These are phyloP conservation scores for Pangasius larnaudii DNA, from an alignment of 2,797 vertebrate genomes.

Conservation along the genomic window DNA sequence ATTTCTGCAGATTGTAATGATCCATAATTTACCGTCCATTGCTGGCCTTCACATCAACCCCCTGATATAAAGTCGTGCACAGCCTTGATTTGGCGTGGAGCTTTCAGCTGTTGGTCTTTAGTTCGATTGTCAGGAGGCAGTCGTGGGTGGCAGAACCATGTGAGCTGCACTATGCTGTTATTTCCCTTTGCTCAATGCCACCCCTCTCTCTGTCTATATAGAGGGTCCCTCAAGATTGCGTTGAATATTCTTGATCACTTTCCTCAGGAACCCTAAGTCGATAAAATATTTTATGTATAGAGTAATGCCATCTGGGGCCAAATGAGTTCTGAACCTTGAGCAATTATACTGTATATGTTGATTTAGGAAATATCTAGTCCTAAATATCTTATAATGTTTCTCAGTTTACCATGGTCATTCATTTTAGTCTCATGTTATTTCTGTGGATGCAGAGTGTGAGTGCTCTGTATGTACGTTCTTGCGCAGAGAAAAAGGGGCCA, in stretches of 20 bases:
- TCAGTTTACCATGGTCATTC: neutral
- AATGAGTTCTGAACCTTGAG: neutral
- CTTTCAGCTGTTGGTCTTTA: constrained; percentile 63
- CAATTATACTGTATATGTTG: constrained; percentile 10
- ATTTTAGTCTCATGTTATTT: neutral
- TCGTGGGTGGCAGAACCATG: constrained; percentile 57
- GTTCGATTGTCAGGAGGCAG: constrained; percentile 60
- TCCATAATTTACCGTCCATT: constrained; percentile 73
- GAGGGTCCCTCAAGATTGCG: constrained; percentile 15
- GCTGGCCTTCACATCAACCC: constrained; percentile 71
- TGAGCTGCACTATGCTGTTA: constrained; percentile 58
- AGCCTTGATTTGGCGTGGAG: constrained; percentile 58
- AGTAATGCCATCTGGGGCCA: neutral
- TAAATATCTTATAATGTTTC: neutral
- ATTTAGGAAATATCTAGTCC: neutral
- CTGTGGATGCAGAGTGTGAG: neutral
- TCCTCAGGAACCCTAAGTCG: neutral
- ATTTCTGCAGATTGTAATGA: constrained; percentile 82
- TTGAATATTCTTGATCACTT: constrained; percentile 19
- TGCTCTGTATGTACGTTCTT: constrained; percentile 12
- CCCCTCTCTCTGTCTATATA: constrained; percentile 38
- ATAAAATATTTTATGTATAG: neutral
- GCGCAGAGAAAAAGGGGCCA: constrained; percentile 31
- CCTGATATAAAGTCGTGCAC: constrained; percentile 65
- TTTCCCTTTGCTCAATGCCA: constrained; percentile 53